These are phyloP conservation scores for Acronicta psi DNA, from an alignment of 2,888 invertebrate genomes.

Conservation along the genomic window DNA sequence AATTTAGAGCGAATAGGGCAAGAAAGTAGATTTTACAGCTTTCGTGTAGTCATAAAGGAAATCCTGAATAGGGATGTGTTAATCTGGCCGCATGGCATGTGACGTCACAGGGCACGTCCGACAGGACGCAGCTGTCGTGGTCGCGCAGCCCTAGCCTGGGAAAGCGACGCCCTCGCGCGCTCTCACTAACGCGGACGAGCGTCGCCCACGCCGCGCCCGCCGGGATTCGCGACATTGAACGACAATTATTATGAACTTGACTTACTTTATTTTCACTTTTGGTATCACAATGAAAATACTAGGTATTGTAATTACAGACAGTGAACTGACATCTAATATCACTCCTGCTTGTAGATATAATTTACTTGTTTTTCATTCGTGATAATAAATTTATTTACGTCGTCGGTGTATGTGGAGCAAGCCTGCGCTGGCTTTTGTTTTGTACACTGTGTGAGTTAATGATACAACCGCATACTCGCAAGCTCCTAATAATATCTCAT, in stretches of 20 bases:
- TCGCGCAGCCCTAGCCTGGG: constrained; percentile 70
- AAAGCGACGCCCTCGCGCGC: constrained; percentile 72
- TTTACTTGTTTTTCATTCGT: too few species aligned
- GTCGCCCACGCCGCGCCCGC: constrained; percentile 38
- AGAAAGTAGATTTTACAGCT: constrained; percentile 35
- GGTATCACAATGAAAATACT: constrained; percentile 22
- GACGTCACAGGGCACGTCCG: constrained; percentile 60
- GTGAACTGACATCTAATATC: too few species aligned
- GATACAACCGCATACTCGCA: constrained; percentile 7
- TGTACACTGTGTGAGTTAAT: constrained; percentile 10
- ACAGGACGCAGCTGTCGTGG: constrained; percentile 56
- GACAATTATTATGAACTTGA: constrained; percentile 76
- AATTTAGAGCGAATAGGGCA: constrained; percentile 9
- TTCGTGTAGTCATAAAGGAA: constrained; percentile 56
- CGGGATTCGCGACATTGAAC: constrained; percentile 68
- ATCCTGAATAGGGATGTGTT: constrained; percentile 58
- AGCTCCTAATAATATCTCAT: constrained; percentile 36
- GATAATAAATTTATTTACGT: too few species aligned
- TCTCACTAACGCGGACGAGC: constrained; percentile 50
- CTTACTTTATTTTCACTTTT: constrained; percentile 62
- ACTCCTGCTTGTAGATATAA: too few species aligned
- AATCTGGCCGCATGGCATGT: constrained; percentile 39
- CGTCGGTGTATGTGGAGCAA: too few species aligned
- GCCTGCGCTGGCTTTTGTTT: too few species aligned
- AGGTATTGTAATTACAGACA: constrained; percentile 1